Evolutionary conservation across 2,797 vertebrate genomes (phyloP).

Genomic region (Pteronotus mesoamericanus): DNA sequence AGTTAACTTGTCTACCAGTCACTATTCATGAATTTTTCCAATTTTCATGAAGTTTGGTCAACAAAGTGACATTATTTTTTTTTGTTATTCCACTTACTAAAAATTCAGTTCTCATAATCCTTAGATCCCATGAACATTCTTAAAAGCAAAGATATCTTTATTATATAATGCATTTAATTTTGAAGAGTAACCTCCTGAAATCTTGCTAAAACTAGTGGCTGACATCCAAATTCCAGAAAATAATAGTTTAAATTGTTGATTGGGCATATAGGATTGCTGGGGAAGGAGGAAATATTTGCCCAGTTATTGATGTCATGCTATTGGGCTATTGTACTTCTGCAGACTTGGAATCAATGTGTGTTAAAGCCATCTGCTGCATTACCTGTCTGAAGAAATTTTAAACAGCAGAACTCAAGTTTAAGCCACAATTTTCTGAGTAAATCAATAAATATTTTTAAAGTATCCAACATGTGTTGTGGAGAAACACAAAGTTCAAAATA

Average conservation of each 20-base stretch:
- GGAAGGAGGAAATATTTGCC: slow-evolving; percentile 21
- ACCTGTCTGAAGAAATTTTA: slow-evolving; percentile 42
- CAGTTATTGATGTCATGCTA: slow-evolving; percentile 1
- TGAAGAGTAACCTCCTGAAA: not conserved
- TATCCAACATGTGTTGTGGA: not conserved
- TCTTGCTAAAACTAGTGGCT: not conserved
- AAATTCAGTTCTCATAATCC: not conserved
- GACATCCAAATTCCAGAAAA: not conserved
- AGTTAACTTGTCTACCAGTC: not conserved
- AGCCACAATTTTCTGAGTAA: not conserved
- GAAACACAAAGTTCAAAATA: not conserved
- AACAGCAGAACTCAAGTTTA: slow-evolving; percentile 5
- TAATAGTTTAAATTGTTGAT: not conserved
- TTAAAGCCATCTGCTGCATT: not conserved
- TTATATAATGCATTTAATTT: not conserved
- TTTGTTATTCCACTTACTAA: not conserved
- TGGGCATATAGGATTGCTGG: not conserved
- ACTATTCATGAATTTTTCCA: not conserved
- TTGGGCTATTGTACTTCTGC: slow-evolving; percentile 55
- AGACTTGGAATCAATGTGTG: slow-evolving; percentile 21
- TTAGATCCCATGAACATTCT: not conserved
- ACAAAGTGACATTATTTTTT: not conserved
- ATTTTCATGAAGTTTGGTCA: not conserved
- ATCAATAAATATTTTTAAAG: not conserved
- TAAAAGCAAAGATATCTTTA: not conserved